A percentile compares a stretch with the other conserved stretches of the same genome.
phyloP scores from a whole-genome alignment of 2,113 vertebrate species.

The Alexandromys fortis region DNA sequence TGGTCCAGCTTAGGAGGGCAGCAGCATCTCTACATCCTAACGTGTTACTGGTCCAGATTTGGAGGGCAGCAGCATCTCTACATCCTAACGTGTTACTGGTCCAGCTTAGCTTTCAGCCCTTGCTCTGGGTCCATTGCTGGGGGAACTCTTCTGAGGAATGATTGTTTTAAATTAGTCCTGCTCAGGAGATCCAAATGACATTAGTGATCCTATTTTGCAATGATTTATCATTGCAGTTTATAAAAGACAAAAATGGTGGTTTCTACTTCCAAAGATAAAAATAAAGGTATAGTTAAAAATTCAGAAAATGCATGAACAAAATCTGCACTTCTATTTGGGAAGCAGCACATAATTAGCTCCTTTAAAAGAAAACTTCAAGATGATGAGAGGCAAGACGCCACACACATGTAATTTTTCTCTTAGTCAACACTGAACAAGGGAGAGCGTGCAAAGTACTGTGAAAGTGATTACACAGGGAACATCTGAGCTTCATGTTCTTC shows the following conservation, averaged over 20 bases:
- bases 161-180: neutral
- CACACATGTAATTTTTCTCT: neutral
- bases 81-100: too few relatives aligned
- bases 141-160: neutral
- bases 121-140: neutral
- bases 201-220: neutral
- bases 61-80: too few relatives aligned
- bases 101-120: neutral
- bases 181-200: neutral
- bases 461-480: neutral
- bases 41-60: too few relatives aligned
- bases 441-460: slow-evolving; percentile 8
- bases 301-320: neutral
- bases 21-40: too few relatives aligned
- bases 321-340: neutral
- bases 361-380: slow-evolving; percentile 43
- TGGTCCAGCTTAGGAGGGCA: too few relatives aligned
- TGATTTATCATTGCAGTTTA: neutral
- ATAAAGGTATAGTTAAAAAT: slow-evolving; percentile 18
- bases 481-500: neutral
- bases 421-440: neutral
- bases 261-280: slow-evolving; percentile 43
- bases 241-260: slow-evolving; percentile 20
- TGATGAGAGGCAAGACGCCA: neutral
- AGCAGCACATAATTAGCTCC: neutral